Conservation (phyloP, 2,797 vertebrate species). For the Tragopan temminckii region DNA sequence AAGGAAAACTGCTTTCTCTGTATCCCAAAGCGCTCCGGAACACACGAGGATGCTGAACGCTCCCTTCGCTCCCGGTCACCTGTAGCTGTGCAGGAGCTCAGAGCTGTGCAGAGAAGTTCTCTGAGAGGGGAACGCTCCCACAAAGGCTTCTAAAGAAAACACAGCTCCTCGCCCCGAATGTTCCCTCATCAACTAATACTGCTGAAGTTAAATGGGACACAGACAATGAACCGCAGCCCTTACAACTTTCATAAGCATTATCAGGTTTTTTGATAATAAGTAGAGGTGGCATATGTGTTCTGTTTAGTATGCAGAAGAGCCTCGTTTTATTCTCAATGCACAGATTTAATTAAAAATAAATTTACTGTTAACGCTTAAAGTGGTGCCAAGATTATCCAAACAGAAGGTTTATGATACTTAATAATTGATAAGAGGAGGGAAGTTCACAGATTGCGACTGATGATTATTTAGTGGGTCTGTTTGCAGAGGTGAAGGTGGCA, state of each 20-base stretch:
- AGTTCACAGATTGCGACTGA: constrained; percentile 71
- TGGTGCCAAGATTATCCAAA: constrained; percentile 83
- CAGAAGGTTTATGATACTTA: constrained; percentile 86
- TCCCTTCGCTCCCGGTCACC: not conserved
- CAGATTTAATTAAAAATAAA: constrained; percentile 90
- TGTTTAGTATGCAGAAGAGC: constrained; percentile 74
- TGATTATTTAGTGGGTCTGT: constrained; percentile 86
- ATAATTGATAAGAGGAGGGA: constrained; percentile 84
- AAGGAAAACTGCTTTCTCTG: not conserved
- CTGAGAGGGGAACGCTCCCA: not conserved
- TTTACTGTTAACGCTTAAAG: constrained; percentile 83
- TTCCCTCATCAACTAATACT: constrained; percentile 32
- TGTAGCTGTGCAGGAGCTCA: not conserved
- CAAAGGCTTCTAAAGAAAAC: not conserved
- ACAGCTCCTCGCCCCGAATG: constrained; percentile 25
- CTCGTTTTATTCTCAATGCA: constrained; percentile 81
- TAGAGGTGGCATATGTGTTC: constrained; percentile 68
- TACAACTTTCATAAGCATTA: constrained; percentile 71
- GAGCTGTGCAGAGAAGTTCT: not conserved
- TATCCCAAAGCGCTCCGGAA: not conserved
- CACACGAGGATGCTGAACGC: not conserved
- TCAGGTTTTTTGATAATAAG: constrained; percentile 76
- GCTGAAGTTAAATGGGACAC: constrained; percentile 69
- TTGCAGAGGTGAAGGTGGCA: constrained; percentile 82
- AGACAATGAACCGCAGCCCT: constrained; percentile 68